Evolutionary conservation across 2,113 vertebrate genomes (phyloP).

Genomic region (Oreochromis aureus): DNA sequence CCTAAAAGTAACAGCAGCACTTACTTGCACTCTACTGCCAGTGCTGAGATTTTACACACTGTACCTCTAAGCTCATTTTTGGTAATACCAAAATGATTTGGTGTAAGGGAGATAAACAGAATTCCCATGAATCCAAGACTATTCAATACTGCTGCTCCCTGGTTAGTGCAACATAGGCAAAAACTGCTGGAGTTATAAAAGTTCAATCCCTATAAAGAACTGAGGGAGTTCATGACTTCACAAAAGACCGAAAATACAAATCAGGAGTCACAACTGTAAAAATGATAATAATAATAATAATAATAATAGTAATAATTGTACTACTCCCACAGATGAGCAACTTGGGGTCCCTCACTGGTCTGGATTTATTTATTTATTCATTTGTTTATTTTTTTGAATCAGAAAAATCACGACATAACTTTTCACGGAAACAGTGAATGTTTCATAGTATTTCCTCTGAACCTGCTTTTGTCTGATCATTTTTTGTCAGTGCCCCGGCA

Average conservation of each 20-base stretch:
- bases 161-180: neutral
- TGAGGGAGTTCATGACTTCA: neutral
- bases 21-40: neutral
- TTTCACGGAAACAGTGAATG: neutral
- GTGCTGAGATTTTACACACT: neutral
- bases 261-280: neutral
- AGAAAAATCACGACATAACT: rapidly evolving
- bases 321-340: neutral
- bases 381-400: rapidly evolving
- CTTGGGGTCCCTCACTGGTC: neutral
- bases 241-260: neutral
- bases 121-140: neutral
- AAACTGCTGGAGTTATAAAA: neutral
- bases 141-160: neutral
- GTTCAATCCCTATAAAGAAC: neutral
- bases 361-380: neutral
- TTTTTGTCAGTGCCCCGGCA: neutral
- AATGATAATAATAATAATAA: no score
- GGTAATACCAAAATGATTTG: neutral
- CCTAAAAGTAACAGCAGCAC: neutral
- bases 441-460: rapidly evolving
- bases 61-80: neutral
- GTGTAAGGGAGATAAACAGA: neutral
- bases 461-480: neutral
- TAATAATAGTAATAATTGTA: neutral